Conservation (phyloP, 1,140 invertebrate genomes). For the Drosophila lacteicornis region DNA sequence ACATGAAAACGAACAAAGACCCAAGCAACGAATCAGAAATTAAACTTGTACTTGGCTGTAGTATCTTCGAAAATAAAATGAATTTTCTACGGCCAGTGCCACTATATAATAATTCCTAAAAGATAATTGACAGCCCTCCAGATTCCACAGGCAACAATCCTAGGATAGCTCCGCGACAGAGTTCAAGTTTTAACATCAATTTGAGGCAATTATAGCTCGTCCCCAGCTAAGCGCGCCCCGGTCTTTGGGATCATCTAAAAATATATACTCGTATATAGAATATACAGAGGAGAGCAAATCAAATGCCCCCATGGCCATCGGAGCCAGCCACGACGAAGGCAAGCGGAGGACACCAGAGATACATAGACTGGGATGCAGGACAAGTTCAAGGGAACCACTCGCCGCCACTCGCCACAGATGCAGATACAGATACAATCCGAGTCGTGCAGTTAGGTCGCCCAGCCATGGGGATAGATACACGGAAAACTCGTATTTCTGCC, state of each 20-base stretch:
- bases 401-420: constrained; percentile 53
- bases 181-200: constrained; percentile 43
- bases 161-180: constrained; percentile 24
- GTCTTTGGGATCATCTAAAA: constrained; percentile 57
- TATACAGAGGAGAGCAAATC: constrained; percentile 60
- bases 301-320: constrained; percentile 67
- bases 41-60: background rate
- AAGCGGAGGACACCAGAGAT: constrained; percentile 40
- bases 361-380: constrained; percentile 78
- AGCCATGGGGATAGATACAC: constrained; percentile 71
- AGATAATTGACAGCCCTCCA: background rate
- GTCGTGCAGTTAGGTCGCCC: constrained; percentile 60
- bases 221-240: constrained; percentile 33
- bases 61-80: too few species aligned
- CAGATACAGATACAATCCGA: constrained; percentile 27
- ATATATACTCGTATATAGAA: constrained; percentile 46
- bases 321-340: too few species aligned
- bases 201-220: constrained; percentile 43
- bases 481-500: constrained; percentile 81
- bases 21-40: background rate
- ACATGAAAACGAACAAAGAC: too few species aligned
- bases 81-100: background rate
- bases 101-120: background rate
- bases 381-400: constrained; percentile 78
- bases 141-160: background rate